Base-by-base conservation (phyloP, 2,888 invertebrate genomes). In the Dione vanillae region DNA sequence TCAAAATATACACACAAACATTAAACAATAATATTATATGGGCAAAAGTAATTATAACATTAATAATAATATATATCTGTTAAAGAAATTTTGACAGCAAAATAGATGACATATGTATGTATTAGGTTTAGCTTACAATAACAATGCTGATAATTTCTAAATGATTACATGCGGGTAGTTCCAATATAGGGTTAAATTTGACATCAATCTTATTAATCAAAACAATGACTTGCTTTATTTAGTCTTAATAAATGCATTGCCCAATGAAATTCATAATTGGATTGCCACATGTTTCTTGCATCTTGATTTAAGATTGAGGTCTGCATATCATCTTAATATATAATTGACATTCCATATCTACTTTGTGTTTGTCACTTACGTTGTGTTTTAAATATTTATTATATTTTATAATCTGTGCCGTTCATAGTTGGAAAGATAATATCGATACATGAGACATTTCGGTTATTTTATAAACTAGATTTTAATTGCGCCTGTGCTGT, bases 151-250 rank as follows among this genome's bases (percentile, higher is more conserved):
- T 49, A 14, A 12, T 49, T 65, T 65, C 11, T 58, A 45, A 64
- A 62, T 64, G 51, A 68, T 37, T 11, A 71, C 75, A 90, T 90
- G 87, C 90, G 90, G 90, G 90, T 90, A 86, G 85, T 85, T 86
- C 86, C 69, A 77, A 80, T 79, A 84, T 82, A 83, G 83, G 83
- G 85, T 86, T 86, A 85, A 86, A 84, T 82, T 84, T 79, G 81
- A 88, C 84, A 52, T 84, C 80, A 81, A 81, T 78, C 79, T 75
- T 74, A 59, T 69, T 76, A 74, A 79, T 78, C 76, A 76, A 54
- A 65, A 71, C 67, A 72, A 74, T 82, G 80, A 83, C 80, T 80
- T 69, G 80, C 80, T 69, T 65, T 67, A 74, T 47, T 62, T 11
- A n/a, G 37, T 45, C 65, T 72, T 64, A 76, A 74, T 58, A 69